Conservation (phyloP, 2,888 invertebrate species). For the Platerodrilus igneus region DNA sequence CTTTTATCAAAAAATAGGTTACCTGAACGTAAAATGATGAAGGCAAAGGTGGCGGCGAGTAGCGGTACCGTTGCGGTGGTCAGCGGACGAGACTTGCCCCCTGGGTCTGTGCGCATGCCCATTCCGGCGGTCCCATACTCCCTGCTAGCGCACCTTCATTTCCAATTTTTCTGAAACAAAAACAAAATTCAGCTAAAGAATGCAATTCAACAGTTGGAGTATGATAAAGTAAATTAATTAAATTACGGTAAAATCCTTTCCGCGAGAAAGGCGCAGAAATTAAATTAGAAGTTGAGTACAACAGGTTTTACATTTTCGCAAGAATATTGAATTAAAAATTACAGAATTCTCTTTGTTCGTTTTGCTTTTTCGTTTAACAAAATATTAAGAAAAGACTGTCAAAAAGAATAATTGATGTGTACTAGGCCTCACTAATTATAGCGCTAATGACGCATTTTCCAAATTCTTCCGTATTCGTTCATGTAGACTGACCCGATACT, state of each 20-base stretch:
- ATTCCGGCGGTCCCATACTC: conserved; percentile 87
- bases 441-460: too few relatives aligned
- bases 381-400: too few relatives aligned
- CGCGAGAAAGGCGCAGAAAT: conserved; percentile 14
- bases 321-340: too few relatives aligned
- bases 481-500: too few relatives aligned
- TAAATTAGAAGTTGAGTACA: conserved; percentile 18
- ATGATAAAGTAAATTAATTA: conserved; percentile 18
- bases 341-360: too few relatives aligned
- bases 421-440: too few relatives aligned
- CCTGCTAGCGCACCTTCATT: conserved; percentile 73
- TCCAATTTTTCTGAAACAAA: conserved; percentile 57
- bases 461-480: too few relatives aligned
- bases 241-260: conserved; percentile 11
- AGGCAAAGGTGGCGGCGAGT: conserved; percentile 51
- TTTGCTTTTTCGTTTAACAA: too few relatives aligned
- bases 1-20: conserved; percentile 15
- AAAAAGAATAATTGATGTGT: too few relatives aligned
- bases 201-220: conserved; percentile 8
- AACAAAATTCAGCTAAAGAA: conserved; percentile 14
- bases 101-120: conserved; percentile 85
- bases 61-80: conserved; percentile 42
- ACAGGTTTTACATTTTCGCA: conserved; percentile 16
- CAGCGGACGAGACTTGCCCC: conserved; percentile 62
- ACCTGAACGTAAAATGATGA: conserved; percentile 41